Conservation (phyloP, 2,888 invertebrate genomes). For the Linyphia triangularis region DNA sequence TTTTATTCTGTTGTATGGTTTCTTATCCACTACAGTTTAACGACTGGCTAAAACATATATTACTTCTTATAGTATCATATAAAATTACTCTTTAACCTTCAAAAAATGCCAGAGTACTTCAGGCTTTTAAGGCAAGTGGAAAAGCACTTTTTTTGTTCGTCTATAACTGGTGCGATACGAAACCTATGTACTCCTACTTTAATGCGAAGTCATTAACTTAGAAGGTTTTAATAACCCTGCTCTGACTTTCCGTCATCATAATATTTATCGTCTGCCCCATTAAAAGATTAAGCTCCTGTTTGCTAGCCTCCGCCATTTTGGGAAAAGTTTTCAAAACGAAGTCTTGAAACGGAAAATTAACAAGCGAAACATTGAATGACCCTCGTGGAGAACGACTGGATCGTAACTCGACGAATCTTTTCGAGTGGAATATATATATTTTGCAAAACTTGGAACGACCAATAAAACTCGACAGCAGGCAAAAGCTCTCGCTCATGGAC, state of each 20-base stretch:
- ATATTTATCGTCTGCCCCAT: constrained; percentile 62
- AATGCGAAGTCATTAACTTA: constrained; percentile 63
- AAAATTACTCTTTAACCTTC: constrained; percentile 32
- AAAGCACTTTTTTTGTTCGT: background rate
- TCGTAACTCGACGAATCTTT: constrained; percentile 55
- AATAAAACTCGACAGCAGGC: constrained; percentile 52
- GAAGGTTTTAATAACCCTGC: constrained; percentile 59
- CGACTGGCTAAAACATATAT: background rate
- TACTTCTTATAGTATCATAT: constrained; percentile 24
- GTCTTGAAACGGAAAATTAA: constrained; percentile 61
- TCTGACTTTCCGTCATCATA: constrained; percentile 35
- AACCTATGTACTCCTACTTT: constrained; percentile 44
- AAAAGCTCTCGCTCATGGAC: constrained; percentile 8
- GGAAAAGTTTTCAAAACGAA: constrained; percentile 38
- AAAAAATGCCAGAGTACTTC: too few relatives aligned
- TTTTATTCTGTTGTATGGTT: too few relatives aligned
- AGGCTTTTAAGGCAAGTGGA: too few relatives aligned
- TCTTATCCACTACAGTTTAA: too few relatives aligned
- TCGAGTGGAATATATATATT: constrained; percentile 64
- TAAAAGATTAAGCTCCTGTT: constrained; percentile 50
- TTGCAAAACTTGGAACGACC: constrained; percentile 54
- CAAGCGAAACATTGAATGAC: constrained; percentile 64
- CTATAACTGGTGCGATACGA: constrained; percentile 8
- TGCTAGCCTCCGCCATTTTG: constrained; percentile 34
- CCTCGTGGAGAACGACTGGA: constrained; percentile 10